Evolutionary conservation across 2,113 vertebrate species (phyloP).

Genomic region (Percopsis transmontana): DNA sequence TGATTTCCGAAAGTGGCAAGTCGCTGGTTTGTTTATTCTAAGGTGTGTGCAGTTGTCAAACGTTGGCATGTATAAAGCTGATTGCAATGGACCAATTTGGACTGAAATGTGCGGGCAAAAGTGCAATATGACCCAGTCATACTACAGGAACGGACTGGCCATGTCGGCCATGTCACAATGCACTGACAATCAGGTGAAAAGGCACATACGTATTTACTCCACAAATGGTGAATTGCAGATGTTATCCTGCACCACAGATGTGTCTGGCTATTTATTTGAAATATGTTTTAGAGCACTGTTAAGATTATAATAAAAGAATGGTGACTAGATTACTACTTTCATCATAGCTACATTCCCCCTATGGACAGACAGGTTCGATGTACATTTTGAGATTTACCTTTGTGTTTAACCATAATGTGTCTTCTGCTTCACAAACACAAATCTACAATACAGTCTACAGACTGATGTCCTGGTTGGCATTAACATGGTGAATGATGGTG

Average conservation of each 20-base stretch:
- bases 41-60: slow-evolving; percentile 73
- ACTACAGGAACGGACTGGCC: slow-evolving; percentile 56
- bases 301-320: too few species aligned
- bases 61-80: slow-evolving; percentile 76
- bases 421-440: background rate
- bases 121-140: slow-evolving; percentile 81
- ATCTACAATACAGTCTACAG: background rate
- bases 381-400: background rate
- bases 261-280: too few species aligned
- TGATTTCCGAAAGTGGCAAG: slow-evolving; percentile 65
- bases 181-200: slow-evolving; percentile 82
- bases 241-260: too few species aligned
- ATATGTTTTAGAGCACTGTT: too few species aligned
- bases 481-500: slow-evolving; percentile 2
- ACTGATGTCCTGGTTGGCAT: slow-evolving; percentile 4
- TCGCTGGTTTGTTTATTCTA: slow-evolving; percentile 78
- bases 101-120: slow-evolving; percentile 77
- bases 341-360: background rate
- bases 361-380: background rate
- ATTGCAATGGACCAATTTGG: slow-evolving; percentile 84
- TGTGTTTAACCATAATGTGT: background rate
- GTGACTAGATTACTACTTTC: too few species aligned
- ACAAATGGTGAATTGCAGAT: slow-evolving; percentile 3
- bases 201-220: slow-evolving; percentile 24
- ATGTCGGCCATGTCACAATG: slow-evolving; percentile 50